These are phyloP conservation scores for Luscinia luscinia DNA, from an alignment of 2,797 vertebrate species.

Conservation along the genomic window DNA sequence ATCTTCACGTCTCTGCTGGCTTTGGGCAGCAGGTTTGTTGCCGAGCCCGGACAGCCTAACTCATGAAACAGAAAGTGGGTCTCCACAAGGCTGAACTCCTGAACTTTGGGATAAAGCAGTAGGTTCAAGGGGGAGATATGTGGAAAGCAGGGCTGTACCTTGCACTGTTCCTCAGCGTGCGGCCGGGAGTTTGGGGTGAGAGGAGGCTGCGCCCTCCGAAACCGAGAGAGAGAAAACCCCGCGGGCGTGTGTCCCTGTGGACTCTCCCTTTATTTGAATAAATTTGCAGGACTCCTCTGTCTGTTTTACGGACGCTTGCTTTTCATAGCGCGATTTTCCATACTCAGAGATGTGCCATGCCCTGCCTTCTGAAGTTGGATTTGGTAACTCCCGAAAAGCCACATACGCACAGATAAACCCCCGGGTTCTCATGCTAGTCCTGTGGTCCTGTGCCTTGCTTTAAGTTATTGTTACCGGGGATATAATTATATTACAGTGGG, in stretches of 20 bases:
- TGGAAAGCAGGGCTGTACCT: background rate
- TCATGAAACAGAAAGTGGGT: background rate
- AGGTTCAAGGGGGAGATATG: too few species aligned
- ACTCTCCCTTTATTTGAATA: background rate
- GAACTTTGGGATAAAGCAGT: background rate
- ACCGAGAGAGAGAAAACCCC: background rate
- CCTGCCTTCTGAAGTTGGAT: background rate
- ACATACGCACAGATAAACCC: rapidly evolving
- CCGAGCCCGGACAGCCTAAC: background rate
- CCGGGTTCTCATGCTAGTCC: background rate
- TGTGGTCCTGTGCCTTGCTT: background rate
- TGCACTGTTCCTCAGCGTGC: too few species aligned
- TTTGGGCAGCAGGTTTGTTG: background rate
- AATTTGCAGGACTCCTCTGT: background rate
- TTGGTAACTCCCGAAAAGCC: background rate
- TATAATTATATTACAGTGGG: background rate
- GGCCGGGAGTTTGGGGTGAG: background rate
- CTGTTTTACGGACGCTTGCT: background rate
- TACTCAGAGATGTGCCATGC: background rate
- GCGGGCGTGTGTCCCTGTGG: background rate
- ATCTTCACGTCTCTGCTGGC: background rate
- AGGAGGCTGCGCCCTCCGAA: background rate
- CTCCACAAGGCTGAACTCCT: background rate
- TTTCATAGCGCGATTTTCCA: background rate
- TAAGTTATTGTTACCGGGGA: background rate